Conservation (phyloP, 2,113 vertebrate genomes). For the Trachemys scripta region DNA sequence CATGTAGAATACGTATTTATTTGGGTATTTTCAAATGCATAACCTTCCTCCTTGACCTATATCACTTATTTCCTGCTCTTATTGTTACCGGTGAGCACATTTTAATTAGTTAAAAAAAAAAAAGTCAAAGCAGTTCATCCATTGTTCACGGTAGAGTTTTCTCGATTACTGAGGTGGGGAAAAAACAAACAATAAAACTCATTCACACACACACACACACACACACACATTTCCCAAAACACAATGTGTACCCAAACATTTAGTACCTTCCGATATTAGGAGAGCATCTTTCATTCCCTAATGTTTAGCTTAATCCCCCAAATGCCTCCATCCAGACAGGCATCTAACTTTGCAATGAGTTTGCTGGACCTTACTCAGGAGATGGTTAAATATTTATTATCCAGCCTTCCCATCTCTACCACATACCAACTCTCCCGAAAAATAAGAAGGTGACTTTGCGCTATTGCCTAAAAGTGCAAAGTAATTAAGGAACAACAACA, state of each 20-base stretch:
- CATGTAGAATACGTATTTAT: neutral
- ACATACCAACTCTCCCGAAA: neutral
- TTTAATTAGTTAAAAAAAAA: neutral
- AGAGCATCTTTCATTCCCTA: neutral
- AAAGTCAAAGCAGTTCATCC: neutral
- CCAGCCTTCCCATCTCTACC: neutral
- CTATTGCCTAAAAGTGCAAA: neutral
- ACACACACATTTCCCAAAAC: neutral
- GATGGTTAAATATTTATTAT: neutral
- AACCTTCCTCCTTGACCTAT: neutral
- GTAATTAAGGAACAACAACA: neutral
- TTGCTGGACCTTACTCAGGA: neutral
- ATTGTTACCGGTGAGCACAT: neutral
- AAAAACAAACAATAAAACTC: neutral
- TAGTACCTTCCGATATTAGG: neutral
- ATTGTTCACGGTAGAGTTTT: neutral
- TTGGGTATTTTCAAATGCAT: neutral
- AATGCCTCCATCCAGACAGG: neutral
- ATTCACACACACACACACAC: neutral
- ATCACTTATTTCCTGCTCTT: neutral
- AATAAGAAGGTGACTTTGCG: neutral
- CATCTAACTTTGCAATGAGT: neutral
- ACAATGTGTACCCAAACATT: neutral
- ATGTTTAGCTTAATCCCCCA: neutral
- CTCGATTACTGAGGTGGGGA: neutral